Base-by-base conservation (phyloP, 2,113 vertebrate genomes). In the Andinoacara biseriatus region DNA sequence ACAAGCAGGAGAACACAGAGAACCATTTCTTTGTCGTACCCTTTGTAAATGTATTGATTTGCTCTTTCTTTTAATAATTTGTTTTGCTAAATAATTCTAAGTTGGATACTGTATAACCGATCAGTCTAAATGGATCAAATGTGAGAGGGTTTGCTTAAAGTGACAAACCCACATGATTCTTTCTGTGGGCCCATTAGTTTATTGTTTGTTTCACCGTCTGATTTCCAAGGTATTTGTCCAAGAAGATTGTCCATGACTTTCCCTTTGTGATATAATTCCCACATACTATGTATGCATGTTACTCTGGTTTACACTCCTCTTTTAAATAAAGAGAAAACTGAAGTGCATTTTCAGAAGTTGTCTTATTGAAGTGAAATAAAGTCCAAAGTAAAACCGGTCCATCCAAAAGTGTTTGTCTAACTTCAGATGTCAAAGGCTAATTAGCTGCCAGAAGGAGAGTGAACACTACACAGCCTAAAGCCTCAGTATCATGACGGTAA, bases 381-480 rank as follows among this genome's bases (percentile, higher is more conserved):
- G 63, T 57, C 17, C 54, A 74, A 24, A 88, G 31, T 63, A 60
- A 58, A 82, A 63, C 40, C 65, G 49, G 24, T 63, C 22, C 38
- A 38, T 15, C 52, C 20, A 74, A 56, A 57, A 59, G 26, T 24
- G 18, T 46, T 10, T 57, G 61, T 83, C 58, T 63, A 76, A 67
- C 63, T 80, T 49, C 22, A 60, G 24, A 58, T 52, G 40, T 78
- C 18, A 1, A 35, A 29, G 35, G 63, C 38, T 57, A 54, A 76
- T 56, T 58, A 56, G 63, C 0, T 80, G 57, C 46, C 33, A 60
- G 35, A 52, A 22, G n/a, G 29, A 62, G 20, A 33, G 49, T 54
- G 24, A 78, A 35, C 8, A 58, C 65, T 76, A 38, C 52, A 22
- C 40, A 69, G 60, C 80, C 24, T 81, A 43, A 78, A 63, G 57